Conservation (phyloP, 2,888 invertebrate species). For the Patella ulyssiponensis region DNA sequence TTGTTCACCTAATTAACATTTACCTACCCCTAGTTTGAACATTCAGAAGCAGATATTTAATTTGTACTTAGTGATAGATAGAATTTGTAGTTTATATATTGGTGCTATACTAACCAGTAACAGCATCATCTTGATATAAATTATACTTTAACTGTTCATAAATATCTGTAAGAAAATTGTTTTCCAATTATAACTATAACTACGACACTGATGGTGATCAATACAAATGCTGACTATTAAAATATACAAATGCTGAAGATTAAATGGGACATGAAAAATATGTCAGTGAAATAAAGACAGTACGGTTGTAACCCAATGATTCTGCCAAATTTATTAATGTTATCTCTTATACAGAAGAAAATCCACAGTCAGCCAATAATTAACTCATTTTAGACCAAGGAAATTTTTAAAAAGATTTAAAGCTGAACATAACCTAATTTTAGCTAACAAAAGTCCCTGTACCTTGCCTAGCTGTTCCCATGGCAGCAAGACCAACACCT, state of each 20-base stretch:
- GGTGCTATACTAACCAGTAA: conserved; percentile 80
- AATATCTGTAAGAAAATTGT: conserved; percentile 79
- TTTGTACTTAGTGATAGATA: too few relatives aligned
- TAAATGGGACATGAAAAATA: neutral
- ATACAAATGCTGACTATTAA: neutral
- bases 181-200: too few relatives aligned
- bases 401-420: neutral
- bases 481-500: conserved; percentile 96
- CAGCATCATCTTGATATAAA: conserved; percentile 98
- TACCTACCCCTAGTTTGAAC: too few relatives aligned
- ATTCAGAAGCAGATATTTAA: too few relatives aligned
- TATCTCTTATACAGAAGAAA: too few relatives aligned
- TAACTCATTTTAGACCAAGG: too few relatives aligned
- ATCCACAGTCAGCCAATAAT: too few relatives aligned
- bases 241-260: too few relatives aligned
- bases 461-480: conserved; percentile 90
- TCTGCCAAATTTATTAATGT: too few relatives aligned
- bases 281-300: neutral
- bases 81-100: too few relatives aligned
- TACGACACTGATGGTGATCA: neutral
- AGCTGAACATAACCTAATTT: conserved; percentile 1
- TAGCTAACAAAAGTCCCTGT: conserved; percentile 16
- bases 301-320: too few relatives aligned
- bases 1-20: too few relatives aligned
- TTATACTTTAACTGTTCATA: conserved; percentile 97